Conservation (phyloP, 1,140 invertebrate genomes). For the Drosophila truncata region DNA sequence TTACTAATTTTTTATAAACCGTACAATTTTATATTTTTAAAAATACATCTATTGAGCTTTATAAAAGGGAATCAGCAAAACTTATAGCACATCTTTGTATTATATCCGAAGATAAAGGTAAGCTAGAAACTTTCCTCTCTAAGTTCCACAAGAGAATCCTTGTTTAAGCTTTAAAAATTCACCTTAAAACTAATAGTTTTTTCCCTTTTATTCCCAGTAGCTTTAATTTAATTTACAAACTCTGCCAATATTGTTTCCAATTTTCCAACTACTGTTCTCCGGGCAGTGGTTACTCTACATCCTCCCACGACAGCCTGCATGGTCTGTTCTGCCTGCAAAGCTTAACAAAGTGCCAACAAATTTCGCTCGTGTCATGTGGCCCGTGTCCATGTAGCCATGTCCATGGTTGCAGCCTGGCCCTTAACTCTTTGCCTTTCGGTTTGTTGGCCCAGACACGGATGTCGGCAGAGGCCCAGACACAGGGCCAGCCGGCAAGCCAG, state of each 20-base stretch:
- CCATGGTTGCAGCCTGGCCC: conserved; percentile 34
- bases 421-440: conserved; percentile 35
- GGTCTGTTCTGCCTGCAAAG: conserved; percentile 42
- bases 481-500: conserved; percentile 7
- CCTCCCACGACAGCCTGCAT: conserved; percentile 16
- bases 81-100: not conserved
- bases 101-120: not conserved
- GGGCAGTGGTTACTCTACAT: conserved; percentile 16
- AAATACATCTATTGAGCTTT: too few species aligned
- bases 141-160: not conserved
- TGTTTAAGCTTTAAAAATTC: not conserved
- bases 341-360: conserved; percentile 63
- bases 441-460: conserved; percentile 21
- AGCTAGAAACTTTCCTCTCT: not conserved
- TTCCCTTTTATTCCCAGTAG: not conserved
- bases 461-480: conserved; percentile 4
- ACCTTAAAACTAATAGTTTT: not conserved
- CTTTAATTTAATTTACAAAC: conserved; percentile 22
- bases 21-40: too few species aligned
- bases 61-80: too few species aligned
- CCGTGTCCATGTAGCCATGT: conserved; percentile 31
- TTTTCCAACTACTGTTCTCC: conserved; percentile 19
- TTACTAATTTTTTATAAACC: not conserved
- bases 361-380: conserved; percentile 41
- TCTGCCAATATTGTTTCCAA: not conserved